These are phyloP conservation scores for Embidobia sp. DNA, from an alignment of 2,888 invertebrate species.

Conservation along the genomic window DNA sequence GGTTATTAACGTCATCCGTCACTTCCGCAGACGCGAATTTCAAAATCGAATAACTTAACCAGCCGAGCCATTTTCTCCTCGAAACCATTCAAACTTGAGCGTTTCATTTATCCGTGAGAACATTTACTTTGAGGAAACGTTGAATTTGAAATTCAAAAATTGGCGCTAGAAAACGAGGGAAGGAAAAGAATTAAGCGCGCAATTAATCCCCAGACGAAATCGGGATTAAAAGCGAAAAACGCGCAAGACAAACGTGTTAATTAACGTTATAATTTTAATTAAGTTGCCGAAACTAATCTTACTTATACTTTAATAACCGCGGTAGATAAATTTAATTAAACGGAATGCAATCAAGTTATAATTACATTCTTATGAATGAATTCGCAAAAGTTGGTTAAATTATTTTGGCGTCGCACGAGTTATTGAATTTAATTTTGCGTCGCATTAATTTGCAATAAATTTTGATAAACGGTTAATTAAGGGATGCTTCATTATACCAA, in stretches of 20 bases:
- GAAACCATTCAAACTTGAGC: too few species aligned
- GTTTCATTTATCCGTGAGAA: too few species aligned
- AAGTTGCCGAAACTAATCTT: constrained; percentile 62
- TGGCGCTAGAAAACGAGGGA: not conserved
- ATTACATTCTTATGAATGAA: constrained; percentile 64
- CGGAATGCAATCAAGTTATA: constrained; percentile 63
- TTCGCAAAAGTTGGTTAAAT: constrained; percentile 59
- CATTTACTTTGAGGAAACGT: not conserved
- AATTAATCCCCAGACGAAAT: constrained; percentile 45
- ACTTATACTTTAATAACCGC: constrained; percentile 63
- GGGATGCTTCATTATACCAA: constrained; percentile 35
- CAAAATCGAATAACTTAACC: too few species aligned
- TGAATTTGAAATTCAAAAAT: not conserved
- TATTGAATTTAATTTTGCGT: constrained; percentile 60
- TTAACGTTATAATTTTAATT: constrained; percentile 65
- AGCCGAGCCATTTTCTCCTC: too few species aligned
- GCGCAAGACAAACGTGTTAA: constrained; percentile 58
- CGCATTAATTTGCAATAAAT: constrained; percentile 61
- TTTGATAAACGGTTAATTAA: constrained; percentile 61
- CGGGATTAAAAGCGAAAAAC: constrained; percentile 38
- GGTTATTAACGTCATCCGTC: too few species aligned
- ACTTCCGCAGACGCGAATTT: too few species aligned
- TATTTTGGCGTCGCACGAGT: constrained; percentile 54
- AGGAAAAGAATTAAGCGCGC: not conserved
- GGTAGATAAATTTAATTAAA: constrained; percentile 63